Conservation (phyloP, 2,113 vertebrate species). For the Crotalus tigris region DNA sequence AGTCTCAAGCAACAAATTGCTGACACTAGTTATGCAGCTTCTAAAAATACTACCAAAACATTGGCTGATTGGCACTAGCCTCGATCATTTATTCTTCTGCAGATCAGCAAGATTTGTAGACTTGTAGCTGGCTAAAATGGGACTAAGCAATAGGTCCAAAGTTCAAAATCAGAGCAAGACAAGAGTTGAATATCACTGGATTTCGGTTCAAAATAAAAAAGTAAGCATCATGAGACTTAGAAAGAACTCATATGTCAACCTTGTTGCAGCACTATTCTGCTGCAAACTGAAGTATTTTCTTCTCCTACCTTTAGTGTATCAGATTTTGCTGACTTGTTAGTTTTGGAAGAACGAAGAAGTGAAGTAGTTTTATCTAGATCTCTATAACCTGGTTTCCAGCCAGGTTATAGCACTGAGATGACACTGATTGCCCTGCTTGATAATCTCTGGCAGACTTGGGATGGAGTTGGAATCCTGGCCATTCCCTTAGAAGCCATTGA, state of each 20-base stretch:
- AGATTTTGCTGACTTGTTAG: not conserved
- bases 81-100: not conserved
- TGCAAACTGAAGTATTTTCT: not conserved
- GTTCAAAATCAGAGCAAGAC: not conserved
- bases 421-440: not conserved
- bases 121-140: not conserved
- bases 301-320: not conserved
- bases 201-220: not conserved
- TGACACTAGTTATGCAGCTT: not conserved
- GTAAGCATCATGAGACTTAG: not conserved
- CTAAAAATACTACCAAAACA: not conserved
- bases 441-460: not conserved
- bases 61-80: not conserved
- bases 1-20: not conserved
- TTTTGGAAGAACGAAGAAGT: not conserved
- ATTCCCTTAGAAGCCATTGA: not conserved
- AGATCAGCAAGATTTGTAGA: not conserved
- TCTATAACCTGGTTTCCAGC: not conserved
- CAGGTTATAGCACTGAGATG: not conserved
- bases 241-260: not conserved
- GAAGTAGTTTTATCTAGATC: not conserved
- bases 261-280: not conserved
- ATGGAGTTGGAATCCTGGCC: not conserved
- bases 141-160: not conserved
- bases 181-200: not conserved